Base-by-base conservation (phyloP, 2,113 vertebrate genomes). In the Heptranchias perlo region DNA sequence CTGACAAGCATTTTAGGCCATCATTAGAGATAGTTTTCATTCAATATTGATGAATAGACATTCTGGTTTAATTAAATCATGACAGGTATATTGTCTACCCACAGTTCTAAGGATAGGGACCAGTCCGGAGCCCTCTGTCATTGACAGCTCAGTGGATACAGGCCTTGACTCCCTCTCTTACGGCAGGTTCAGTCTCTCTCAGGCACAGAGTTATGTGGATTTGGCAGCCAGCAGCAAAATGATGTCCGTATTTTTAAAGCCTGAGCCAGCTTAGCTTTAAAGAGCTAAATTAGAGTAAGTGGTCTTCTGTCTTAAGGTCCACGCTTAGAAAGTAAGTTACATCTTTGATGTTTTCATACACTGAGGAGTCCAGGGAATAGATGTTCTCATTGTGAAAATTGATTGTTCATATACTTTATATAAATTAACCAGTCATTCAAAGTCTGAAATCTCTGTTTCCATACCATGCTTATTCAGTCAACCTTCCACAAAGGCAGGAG, bases 21-120 rank as follows among this genome's bases (percentile, higher is more conserved):
- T 31, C 87, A 91, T 11, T 52, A 35, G 52, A 91, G 87, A 91
- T 91, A 61, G 35, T 58, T 91, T 91, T 91, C 87, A 61, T n/a
- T 91, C 87, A 91, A 54, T 91, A 35, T 58, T 91, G 14, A 91
- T 58, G 52, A 91, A 61, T 28, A 91, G 31, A 58, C 11, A 91
- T 91, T 91, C 87, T 61, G 31, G 31, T 91, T 91, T 91, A 91
- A 91, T 91, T 91, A 91, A 91, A 91, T 58, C 54, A 91, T 91
- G 52, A 54, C 25, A 91, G 4, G 52, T 61, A 91, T 91, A 91
- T 91, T 91, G 52, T 91, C 52, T 54, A 91, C 31, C 31, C 87
- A 91, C 31, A 1, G 28, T 91, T 61, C 87, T 58, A 91, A 91
- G 87, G 87, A 58, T 54, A 16, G 49, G 87, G 58, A 4, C 28